Conservation (phyloP, 2,888 invertebrate species). For the Drosophila demipolita region DNA sequence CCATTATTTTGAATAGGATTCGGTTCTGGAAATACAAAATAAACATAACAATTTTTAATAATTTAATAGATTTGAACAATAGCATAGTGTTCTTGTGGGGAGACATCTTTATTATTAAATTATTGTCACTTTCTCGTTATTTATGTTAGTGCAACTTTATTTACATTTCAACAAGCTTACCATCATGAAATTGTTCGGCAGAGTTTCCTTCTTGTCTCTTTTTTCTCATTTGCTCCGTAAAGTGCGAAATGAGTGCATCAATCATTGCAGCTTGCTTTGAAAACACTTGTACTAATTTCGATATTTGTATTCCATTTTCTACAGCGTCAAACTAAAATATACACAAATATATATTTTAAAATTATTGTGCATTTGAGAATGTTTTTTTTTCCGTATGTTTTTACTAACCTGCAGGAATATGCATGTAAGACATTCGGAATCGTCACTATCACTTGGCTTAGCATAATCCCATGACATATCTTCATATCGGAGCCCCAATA, state of each 20-base stretch:
- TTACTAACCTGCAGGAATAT: slow-evolving; percentile 91
- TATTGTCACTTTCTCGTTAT: background rate
- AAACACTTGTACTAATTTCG: slow-evolving; percentile 85
- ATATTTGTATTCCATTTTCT: slow-evolving; percentile 85
- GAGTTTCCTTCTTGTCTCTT: slow-evolving; percentile 85
- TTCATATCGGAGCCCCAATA: slow-evolving; percentile 94
- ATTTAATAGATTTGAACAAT: background rate
- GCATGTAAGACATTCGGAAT: slow-evolving; percentile 94
- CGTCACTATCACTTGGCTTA: slow-evolving; percentile 91
- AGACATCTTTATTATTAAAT: background rate
- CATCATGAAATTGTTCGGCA: slow-evolving; percentile 85
- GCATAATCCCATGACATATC: slow-evolving; percentile 97
- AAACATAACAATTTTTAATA: background rate
- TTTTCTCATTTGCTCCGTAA: slow-evolving; percentile 91
- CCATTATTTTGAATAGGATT: slow-evolving; percentile 85
- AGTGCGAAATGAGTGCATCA: slow-evolving; percentile 93
- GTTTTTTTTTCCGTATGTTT: background rate
- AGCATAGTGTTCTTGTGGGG: background rate
- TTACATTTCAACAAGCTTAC: slow-evolving; percentile 62
- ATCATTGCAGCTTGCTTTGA: slow-evolving; percentile 93
- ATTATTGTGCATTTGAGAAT: background rate
- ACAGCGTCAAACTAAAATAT: slow-evolving; percentile 84
- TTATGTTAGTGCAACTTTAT: background rate
- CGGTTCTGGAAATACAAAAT: slow-evolving; percentile 80
- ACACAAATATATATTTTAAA: background rate